Base-by-base conservation (phyloP, 2,888 invertebrate species). In the Cerastis leucographa region DNA sequence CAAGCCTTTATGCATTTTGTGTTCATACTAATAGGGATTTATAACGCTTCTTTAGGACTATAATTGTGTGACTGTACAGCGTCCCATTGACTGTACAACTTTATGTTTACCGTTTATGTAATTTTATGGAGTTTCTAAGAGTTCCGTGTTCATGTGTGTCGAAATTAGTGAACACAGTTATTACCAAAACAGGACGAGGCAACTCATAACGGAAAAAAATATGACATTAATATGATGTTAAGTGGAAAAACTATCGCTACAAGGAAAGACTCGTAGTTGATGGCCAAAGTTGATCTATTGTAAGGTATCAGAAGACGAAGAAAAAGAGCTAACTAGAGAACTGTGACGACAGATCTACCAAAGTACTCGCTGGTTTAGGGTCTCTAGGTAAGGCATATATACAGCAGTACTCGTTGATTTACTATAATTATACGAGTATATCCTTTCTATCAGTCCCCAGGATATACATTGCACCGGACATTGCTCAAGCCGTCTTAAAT, bases 391-490 rank as follows among this genome's bases (percentile, higher is more conserved):
- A 56, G 17, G 9, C 19, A 29, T 54, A 42, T 25, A n/a, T 46
- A 29, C 17, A 59, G 25, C 40, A 59, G 22, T 61, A 54, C 44
- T 56, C 22, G 12, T 74, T 65, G 25, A 54, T 56, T 40, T 56
- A 65, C 64, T 49, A 40, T 56, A 40, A 59, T 65, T 40, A 59
- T 56, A n/a, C n/a, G n/a, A n/a, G n/a, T n/a, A 25, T 42, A 56
- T 66, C 44, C 11, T 71, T 74, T 8, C 4, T 59, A 64, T 61
- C 51, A 40, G 19, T 40, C 25, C 25, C 29, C 61, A 83, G 83
- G 72, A 75, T 19, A 70, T 40, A 62, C 35, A 51, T 25, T 14
- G n/a, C 71, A 56, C 22, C 74, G 73, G 80, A 80, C 62, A 49
- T 68, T 66, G 70, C 40, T 71, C 51, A 64, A 68, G 49, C 35